These are phyloP conservation scores for Sarcophaga carnaria DNA, from an alignment of 2,888 invertebrate genomes.

Conservation along the genomic window DNA sequence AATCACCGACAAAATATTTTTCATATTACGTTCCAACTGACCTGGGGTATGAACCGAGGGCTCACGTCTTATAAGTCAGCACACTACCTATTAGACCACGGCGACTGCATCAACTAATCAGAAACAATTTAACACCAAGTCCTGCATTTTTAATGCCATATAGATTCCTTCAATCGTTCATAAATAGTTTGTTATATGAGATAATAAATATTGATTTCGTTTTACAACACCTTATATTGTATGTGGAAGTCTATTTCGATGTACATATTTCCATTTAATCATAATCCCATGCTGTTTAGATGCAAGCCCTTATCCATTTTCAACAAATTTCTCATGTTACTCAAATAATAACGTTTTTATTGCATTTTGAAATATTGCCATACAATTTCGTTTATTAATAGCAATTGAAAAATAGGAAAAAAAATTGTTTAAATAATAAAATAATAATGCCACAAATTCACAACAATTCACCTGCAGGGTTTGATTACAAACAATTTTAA, in stretches of 20 bases:
- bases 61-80: no score
- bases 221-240: no score
- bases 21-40: no score
- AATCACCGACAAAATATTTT: no score
- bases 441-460: constrained; percentile 45
- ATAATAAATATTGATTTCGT: no score
- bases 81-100: no score
- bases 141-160: no score
- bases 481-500: constrained; percentile 42
- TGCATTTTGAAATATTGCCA: constrained; percentile 56
- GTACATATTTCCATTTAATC: background rate
- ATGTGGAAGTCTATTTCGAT: background rate
- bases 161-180: no score
- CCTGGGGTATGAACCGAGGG: no score
- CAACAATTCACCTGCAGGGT: constrained; percentile 56
- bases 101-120: no score
- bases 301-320: constrained; percentile 11
- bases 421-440: background rate
- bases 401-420: constrained; percentile 37
- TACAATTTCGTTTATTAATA: constrained; percentile 53
- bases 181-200: no score
- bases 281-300: background rate
- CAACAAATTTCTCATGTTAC: constrained; percentile 22
- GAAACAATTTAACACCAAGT: no score
- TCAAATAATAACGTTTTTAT: constrained; percentile 8